Conservation (phyloP, 2,113 vertebrate species). For the Gulo gulo region DNA sequence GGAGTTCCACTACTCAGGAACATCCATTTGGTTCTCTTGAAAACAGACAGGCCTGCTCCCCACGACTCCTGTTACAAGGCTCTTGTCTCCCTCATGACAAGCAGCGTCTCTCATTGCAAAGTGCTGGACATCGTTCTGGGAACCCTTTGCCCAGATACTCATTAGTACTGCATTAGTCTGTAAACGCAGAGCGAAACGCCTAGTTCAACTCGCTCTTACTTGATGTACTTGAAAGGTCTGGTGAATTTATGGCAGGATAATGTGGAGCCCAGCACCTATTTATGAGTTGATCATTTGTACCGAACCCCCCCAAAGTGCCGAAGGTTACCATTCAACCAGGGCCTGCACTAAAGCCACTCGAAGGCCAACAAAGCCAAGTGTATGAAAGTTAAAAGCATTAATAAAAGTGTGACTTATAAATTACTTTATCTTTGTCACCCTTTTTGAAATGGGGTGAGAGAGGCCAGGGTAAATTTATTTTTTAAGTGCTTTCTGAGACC, state of each 20-base stretch:
- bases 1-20: constrained; percentile 5
- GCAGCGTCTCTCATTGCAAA: constrained; percentile 40
- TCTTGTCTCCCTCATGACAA: background rate
- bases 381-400: constrained; percentile 91
- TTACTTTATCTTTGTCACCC: constrained; percentile 93
- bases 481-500: constrained; percentile 92
- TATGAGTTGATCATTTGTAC: constrained; percentile 90
- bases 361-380: constrained; percentile 87
- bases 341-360: constrained; percentile 83
- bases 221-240: constrained; percentile 86
- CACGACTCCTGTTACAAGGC: background rate
- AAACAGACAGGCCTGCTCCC: background rate
- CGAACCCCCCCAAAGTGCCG: constrained; percentile 83
- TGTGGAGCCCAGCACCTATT: constrained; percentile 87
- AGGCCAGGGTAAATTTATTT: constrained; percentile 93
- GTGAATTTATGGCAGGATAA: constrained; percentile 89
- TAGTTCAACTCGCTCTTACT: constrained; percentile 82
- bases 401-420: constrained; percentile 92
- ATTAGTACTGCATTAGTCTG: constrained; percentile 85
- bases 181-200: constrained; percentile 77
- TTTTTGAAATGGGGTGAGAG: constrained; percentile 89
- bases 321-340: constrained; percentile 86
- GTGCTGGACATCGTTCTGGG: constrained; percentile 62
- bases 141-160: constrained; percentile 83
- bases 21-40: background rate